Percentiles rank a stretch among this genome's conserved stretches.
Conservation (phyloP, 2,888 invertebrate species). For the Synergus itoensis region DNA sequence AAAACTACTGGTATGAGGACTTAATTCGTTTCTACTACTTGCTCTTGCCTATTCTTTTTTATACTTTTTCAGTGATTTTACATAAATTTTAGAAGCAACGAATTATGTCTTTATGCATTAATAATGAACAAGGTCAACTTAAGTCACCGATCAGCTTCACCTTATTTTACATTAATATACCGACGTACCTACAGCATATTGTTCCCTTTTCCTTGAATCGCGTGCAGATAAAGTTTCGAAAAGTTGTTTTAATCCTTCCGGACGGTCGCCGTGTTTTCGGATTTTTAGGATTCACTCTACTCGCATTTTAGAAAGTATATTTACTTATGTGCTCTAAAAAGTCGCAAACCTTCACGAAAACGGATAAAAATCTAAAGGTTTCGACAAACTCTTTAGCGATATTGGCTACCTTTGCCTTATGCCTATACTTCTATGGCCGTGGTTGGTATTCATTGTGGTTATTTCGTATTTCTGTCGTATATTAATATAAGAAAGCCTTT, state of each 20-base stretch:
- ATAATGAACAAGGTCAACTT: slow-evolving; percentile 56
- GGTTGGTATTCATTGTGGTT: slow-evolving; percentile 59
- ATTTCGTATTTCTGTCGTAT: slow-evolving; percentile 56
- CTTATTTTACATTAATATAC: slow-evolving; percentile 59
- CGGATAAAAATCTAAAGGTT: slow-evolving; percentile 49
- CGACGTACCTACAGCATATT: slow-evolving; percentile 56
- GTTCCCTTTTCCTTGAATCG: slow-evolving; percentile 58
- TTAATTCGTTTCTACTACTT: slow-evolving; percentile 53
- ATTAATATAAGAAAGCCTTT: background rate
- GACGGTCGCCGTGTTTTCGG: slow-evolving; percentile 51
- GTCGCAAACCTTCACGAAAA: slow-evolving; percentile 45
- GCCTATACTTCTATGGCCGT: slow-evolving; percentile 66
- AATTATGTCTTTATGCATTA: slow-evolving; percentile 51
- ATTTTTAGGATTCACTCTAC: slow-evolving; percentile 41
- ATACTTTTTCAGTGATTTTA: background rate
- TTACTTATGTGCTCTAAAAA: background rate
- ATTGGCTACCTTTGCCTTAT: slow-evolving; percentile 69
- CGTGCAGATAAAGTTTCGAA: slow-evolving; percentile 58
- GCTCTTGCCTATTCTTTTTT: background rate
- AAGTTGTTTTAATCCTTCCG: slow-evolving; percentile 45
- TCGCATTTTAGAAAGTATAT: background rate
- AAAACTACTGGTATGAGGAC: slow-evolving; percentile 47
- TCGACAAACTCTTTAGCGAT: slow-evolving; percentile 51
- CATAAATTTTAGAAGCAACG: background rate
- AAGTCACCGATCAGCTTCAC: slow-evolving; percentile 64